Conservation (phyloP, 2,113 vertebrate genomes). For the Paedocypris sp. region DNA sequence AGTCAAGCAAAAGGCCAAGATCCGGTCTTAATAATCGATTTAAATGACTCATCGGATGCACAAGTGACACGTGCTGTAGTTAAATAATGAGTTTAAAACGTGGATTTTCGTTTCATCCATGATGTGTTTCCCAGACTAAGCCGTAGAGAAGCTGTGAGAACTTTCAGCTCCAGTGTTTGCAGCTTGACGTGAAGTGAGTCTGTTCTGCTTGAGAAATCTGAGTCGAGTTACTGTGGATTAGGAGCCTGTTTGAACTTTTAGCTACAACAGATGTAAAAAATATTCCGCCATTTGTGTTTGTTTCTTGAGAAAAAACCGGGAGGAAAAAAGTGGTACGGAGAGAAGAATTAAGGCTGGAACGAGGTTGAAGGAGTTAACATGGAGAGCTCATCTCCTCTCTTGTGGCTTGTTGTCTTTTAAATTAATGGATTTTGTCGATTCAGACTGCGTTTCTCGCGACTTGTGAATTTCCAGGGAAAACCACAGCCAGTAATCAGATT, state of each 20-base stretch:
- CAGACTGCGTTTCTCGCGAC: conserved; percentile 6
- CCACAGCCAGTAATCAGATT: conserved; percentile 26
- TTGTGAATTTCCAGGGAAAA: conserved; percentile 27
- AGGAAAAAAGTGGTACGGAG: not conserved
- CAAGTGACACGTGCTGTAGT: too few species aligned
- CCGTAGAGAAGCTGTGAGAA: not conserved
- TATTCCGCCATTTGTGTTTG: conserved; percentile 18
- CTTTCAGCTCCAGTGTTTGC: not conserved
- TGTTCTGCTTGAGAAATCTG: not conserved
- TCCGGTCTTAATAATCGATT: too few species aligned
- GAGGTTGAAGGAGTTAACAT: not conserved
- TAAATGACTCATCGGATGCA: too few species aligned
- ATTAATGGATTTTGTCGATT: not conserved
- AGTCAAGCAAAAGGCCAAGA: too few species aligned
- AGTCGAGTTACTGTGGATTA: conserved; percentile 1
- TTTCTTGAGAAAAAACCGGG: not conserved
- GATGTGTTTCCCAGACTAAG: too few species aligned
- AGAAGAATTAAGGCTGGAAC: not conserved
- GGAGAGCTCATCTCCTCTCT: not conserved
- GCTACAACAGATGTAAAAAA: conserved; percentile 33
- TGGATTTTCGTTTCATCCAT: too few species aligned
- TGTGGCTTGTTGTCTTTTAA: not conserved
- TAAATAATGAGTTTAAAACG: too few species aligned
- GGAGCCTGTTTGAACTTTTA: conserved; percentile 31
- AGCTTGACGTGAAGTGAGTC: conserved; percentile 1